Evolutionary conservation across 2,797 vertebrate species (phyloP).

Genomic region (Phalloptychus januarius): DNA sequence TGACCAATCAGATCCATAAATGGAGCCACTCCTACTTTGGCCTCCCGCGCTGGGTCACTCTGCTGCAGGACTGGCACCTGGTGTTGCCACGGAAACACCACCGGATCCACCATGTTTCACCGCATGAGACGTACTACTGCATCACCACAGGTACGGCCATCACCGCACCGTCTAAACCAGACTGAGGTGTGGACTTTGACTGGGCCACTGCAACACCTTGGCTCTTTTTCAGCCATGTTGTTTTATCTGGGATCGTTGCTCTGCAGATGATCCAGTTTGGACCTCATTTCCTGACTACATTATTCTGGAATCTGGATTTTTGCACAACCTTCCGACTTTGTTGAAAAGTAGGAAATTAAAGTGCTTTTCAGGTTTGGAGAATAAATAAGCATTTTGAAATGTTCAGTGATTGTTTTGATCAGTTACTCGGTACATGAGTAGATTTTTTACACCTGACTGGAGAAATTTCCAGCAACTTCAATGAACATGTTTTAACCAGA

Average conservation of each 20-base stretch:
- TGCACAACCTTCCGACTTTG: background rate
- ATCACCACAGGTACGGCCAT: slow-evolving; percentile 75
- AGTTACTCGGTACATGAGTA: too few relatives aligned
- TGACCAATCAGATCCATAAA: slow-evolving; percentile 87
- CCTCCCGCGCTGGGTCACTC: slow-evolving; percentile 79
- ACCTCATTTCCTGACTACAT: background rate
- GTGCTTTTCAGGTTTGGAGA: background rate
- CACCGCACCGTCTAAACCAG: background rate
- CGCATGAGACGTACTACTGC: slow-evolving; percentile 84
- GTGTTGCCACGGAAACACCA: slow-evolving; percentile 84
- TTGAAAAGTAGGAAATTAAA: background rate
- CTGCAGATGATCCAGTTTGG: background rate
- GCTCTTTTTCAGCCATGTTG: background rate
- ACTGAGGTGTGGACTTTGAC: background rate
- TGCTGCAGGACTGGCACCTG: slow-evolving; percentile 82
- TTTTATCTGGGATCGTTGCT: background rate
- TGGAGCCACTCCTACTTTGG: slow-evolving; percentile 85
- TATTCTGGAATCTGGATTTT: background rate
- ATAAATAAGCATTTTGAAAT: background rate
- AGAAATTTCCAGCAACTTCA: too few relatives aligned
- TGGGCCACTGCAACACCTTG: background rate
- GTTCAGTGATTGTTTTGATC: too few relatives aligned
- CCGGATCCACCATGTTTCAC: slow-evolving; percentile 84
- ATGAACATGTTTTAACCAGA: too few relatives aligned
- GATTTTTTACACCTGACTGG: too few relatives aligned